Base-by-base conservation (phyloP, 2,797 vertebrate species). In the Muscicapa striata region DNA sequence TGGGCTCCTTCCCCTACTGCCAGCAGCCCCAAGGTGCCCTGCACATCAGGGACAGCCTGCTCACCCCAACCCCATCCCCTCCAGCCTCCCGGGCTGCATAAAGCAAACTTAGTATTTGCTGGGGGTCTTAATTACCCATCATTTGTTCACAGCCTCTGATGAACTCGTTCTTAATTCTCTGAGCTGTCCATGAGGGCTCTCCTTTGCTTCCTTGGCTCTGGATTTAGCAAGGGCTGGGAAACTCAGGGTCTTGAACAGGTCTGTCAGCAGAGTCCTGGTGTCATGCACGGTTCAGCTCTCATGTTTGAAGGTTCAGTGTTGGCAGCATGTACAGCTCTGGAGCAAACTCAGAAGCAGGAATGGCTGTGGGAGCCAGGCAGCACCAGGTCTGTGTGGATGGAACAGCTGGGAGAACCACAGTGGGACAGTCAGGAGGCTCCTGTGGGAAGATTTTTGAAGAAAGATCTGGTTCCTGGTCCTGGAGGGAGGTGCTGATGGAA, bases 251-350 rank as follows among this genome's bases (percentile, higher is more conserved):
- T 21, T 3, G 2, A 34, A 4, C 23, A 17, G 30, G 32, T 54
- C 51, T 79, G 58, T 40, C 7, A 10, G 54, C 36, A 41, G 59
- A 64, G 69, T 38, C 55, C 55, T n/a, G 74, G 15, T 13, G 24
- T 58, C 63, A 64, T 32, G 32, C 64, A 46, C 59, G n/a, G 57
- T 8, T 57, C 69, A 43, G 43, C 15, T 36, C 41, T 46, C 1
- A 0, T 0, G 10, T 38, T 17, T 8, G n/a, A 24, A 29, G 3
- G 2, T 43, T 68, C 29, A 10, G 6, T 12, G 8, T 26, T 3
- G 5, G n/a, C 6, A 19, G 70, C 62, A 66, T 2, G 16, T 1
- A 1, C 19, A n/a, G 51, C 13, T 63, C 13, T 4, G 55, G 36
- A 55, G 46, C 30, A 61, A 73, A 34, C 27, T 26, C 51, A 45